Evolutionary conservation across 2,888 invertebrate genomes (phyloP).

Genomic region (Acrobasis repandana): DNA sequence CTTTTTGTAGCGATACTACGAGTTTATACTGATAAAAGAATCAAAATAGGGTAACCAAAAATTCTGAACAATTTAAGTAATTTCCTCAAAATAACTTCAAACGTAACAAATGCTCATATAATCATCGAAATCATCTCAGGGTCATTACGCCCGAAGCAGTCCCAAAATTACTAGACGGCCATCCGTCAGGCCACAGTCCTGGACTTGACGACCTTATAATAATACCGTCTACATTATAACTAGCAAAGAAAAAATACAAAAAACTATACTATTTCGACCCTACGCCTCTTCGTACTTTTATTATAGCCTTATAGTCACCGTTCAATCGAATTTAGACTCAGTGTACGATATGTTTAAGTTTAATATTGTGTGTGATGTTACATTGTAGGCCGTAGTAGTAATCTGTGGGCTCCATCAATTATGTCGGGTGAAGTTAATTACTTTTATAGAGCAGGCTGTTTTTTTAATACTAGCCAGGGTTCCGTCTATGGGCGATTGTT

Average conservation of each 20-base stretch:
- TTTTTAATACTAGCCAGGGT: constrained; percentile 54
- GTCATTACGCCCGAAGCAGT: constrained; percentile 15
- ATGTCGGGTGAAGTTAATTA: constrained; percentile 80
- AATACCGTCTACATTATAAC: constrained; percentile 62
- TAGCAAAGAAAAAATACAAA: constrained; percentile 50
- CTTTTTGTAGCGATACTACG: too few relatives aligned
- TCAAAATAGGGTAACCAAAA: background rate
- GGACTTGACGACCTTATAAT: constrained; percentile 80
- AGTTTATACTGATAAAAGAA: too few relatives aligned
- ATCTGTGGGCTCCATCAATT: constrained; percentile 81
- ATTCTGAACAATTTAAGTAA: constrained; percentile 8
- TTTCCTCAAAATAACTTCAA: background rate
- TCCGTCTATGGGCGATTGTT: constrained; percentile 45
- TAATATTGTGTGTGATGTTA: background rate
- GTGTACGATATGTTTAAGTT: background rate
- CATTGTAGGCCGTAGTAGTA: constrained; percentile 59
- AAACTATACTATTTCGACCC: constrained; percentile 30
- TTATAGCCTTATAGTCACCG: background rate
- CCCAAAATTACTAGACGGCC: constrained; percentile 19
- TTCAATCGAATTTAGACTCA: background rate
- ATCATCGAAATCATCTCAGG: constrained; percentile 12
- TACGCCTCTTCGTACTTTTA: constrained; percentile 15
- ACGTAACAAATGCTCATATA: constrained; percentile 14
- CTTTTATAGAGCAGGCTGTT: constrained; percentile 77
- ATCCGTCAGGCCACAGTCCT: constrained; percentile 12